These are phyloP conservation scores for Parelbella ahira DNA, from an alignment of 2,888 invertebrate species.

Conservation along the genomic window DNA sequence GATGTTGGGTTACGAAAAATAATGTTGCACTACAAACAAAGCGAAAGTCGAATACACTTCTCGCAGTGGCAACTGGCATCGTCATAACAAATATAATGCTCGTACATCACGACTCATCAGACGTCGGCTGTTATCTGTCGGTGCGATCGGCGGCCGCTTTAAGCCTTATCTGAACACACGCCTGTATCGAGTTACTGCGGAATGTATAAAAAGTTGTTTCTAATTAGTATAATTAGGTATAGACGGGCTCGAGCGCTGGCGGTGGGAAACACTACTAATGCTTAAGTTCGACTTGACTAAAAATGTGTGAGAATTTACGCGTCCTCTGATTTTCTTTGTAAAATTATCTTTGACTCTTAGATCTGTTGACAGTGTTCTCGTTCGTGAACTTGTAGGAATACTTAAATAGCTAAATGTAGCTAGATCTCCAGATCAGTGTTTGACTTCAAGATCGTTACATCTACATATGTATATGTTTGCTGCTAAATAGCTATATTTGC, in stretches of 20 bases:
- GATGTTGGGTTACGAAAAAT: constrained; percentile 3
- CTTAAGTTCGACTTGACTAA: no score
- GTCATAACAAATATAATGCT: constrained; percentile 33
- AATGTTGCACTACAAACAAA: background rate
- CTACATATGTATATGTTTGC: no score
- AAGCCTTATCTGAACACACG: constrained; percentile 43
- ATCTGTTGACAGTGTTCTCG: no score
- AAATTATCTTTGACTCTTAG: no score
- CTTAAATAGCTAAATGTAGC: no score
- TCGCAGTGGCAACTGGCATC: constrained; percentile 24
- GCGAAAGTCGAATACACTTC: no score
- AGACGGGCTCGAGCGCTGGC: constrained; percentile 9
- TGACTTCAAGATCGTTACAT: no score
- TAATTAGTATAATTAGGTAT: constrained; percentile 67
- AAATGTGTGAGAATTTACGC: no score
- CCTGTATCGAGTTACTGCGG: constrained; percentile 41
- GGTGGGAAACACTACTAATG: constrained; percentile 15
- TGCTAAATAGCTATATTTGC: no score
- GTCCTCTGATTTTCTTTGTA: no score
- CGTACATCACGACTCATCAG: constrained; percentile 24
- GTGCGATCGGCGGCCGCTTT: constrained; percentile 43
- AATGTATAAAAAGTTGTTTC: constrained; percentile 58
- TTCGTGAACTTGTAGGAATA: no score
- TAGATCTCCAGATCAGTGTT: no score
- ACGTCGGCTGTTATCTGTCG: constrained; percentile 38